A percentile compares a stretch with the other conserved stretches of the same genome.
These are phyloP conservation scores for Molorchus minor DNA, from an alignment of 2,888 invertebrate species.

Conservation along the genomic window DNA sequence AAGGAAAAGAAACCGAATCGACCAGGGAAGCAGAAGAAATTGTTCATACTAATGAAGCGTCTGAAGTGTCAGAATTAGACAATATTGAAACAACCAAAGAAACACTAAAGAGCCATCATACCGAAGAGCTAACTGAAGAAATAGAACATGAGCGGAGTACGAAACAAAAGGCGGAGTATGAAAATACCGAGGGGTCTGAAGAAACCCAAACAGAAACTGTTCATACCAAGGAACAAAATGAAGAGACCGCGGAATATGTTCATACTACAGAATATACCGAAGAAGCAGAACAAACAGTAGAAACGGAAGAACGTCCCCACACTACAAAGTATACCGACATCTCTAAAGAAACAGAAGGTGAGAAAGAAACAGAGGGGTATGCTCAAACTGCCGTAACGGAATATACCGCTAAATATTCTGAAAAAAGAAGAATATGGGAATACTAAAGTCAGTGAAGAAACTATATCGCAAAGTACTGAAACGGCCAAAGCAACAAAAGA, in stretches of 20 bases:
- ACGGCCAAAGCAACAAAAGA: no score
- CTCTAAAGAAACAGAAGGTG: not conserved
- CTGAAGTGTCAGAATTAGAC: not conserved
- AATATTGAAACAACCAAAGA: not conserved
- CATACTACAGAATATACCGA: not conserved
- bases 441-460: not conserved
- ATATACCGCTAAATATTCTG: no score
- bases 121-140: no score
- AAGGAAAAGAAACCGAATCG: not conserved
- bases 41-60: not conserved
- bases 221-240: no score
- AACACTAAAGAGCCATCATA: not conserved
- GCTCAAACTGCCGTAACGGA: no score
- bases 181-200: no score
- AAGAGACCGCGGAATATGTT: not conserved
- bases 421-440: not conserved
- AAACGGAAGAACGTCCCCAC: not conserved
- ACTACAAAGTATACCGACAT: not conserved
- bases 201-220: no score
- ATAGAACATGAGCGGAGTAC: no score
- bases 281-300: not conserved
- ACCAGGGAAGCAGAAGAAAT: not conserved
- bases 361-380: not conserved
- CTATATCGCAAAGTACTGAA: no score
- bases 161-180: no score